Conservation (phyloP, 2,888 invertebrate species). For the Catocala nupta region DNA sequence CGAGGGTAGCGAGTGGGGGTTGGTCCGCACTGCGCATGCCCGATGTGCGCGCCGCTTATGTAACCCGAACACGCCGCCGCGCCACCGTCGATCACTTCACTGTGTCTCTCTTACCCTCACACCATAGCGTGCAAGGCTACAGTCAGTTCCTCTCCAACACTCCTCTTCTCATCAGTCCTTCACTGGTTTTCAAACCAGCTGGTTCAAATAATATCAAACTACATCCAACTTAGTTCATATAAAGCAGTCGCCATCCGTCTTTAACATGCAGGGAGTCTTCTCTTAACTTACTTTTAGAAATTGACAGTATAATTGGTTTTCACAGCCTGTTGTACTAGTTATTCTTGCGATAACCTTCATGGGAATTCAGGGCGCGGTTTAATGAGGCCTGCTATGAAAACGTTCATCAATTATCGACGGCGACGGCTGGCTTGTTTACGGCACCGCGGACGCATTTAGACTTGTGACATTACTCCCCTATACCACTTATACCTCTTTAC, state of each 20-base stretch:
- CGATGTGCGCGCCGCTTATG: conserved; percentile 76
- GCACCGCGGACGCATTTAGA: conserved; percentile 83
- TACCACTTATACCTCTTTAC: conserved; percentile 51
- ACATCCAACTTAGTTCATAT: no score
- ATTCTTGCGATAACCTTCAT: conserved; percentile 77
- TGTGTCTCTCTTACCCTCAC: conserved; percentile 45
- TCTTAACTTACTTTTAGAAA: conserved; percentile 52
- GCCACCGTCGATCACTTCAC: conserved; percentile 57
- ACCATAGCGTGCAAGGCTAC: conserved; percentile 29
- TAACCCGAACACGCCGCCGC: conserved; percentile 72
- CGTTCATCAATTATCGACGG: conserved; percentile 85
- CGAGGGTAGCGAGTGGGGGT: conserved; percentile 78
- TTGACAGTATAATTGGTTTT: conserved; percentile 46
- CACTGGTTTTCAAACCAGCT: not conserved
- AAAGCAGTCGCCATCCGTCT: conserved; percentile 41
- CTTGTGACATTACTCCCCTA: conserved; percentile 75
- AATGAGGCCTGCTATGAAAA: conserved; percentile 84
- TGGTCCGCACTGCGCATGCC: conserved; percentile 77
- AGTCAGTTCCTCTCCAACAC: conserved; percentile 10
- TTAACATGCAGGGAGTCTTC: conserved; percentile 14
- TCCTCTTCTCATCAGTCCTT: not conserved
- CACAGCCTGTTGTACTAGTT: conserved; percentile 62
- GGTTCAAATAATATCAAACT: conserved; percentile 17
- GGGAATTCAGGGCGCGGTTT: conserved; percentile 81
- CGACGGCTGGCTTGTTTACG: conserved; percentile 82